phyloP scores from a whole-genome alignment of 2,113 vertebrate genomes.

The Columba livia region DNA sequence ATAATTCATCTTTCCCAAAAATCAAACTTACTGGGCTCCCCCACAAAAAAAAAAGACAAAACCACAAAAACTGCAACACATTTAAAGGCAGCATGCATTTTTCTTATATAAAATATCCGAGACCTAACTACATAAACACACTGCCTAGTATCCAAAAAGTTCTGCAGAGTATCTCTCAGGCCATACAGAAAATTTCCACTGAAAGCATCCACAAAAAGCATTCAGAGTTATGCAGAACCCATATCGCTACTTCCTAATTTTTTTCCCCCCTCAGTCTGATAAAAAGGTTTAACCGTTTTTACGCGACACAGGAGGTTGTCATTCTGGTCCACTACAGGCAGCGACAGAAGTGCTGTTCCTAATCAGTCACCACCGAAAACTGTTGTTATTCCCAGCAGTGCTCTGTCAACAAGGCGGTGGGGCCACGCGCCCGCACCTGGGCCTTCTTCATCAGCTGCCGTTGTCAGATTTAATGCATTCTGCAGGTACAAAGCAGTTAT shows the following conservation, averaged over 20 bases:
- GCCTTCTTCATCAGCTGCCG: not conserved
- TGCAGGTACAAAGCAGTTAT: not conserved
- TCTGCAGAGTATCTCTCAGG: not conserved
- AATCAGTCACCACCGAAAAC: slow-evolving; percentile 24
- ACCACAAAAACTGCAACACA: fast-evolving
- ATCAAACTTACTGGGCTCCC: not conserved
- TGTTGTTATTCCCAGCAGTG: not conserved
- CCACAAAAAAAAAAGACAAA: not conserved
- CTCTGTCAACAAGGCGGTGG: not conserved
- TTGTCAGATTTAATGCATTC: not conserved
- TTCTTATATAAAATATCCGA: not conserved
- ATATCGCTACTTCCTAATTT: not conserved
- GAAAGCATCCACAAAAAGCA: not conserved
- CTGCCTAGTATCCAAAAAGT: not conserved
- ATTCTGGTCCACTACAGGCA: slow-evolving; percentile 27
- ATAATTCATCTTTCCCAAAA: not conserved
- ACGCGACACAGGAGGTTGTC: slow-evolving; percentile 32
- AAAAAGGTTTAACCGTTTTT: not conserved
- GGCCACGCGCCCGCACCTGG: not conserved
- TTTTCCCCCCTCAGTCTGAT: not conserved
- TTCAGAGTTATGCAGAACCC: not conserved
- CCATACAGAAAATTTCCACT: not conserved
- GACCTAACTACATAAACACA: not conserved
- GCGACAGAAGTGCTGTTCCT: slow-evolving; percentile 62
- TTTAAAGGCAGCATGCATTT: not conserved